Percentiles rank a stretch among this genome's conserved stretches.
Evolutionary conservation across 2,888 invertebrate species (phyloP).

Genomic region (Nymphalis c-album): DNA sequence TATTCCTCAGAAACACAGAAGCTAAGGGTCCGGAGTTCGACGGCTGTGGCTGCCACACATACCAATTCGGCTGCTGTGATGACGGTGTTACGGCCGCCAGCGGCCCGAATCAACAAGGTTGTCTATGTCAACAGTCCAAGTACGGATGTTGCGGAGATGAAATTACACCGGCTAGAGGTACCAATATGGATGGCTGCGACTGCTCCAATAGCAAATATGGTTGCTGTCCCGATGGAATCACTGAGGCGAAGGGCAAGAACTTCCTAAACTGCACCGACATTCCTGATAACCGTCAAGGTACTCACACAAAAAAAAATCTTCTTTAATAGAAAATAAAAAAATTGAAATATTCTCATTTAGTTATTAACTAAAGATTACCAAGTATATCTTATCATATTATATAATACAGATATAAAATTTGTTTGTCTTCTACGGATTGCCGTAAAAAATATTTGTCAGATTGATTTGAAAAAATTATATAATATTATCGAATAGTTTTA

Average conservation of each 20-base stretch:
- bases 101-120: slow-evolving; percentile 84
- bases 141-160: slow-evolving; percentile 93
- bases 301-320: background rate
- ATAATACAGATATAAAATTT: no score
- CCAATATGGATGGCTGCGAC: slow-evolving; percentile 89
- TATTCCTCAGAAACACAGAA: slow-evolving; percentile 78
- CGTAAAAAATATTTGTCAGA: no score
- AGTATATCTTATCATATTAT: no score
- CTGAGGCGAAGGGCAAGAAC: slow-evolving; percentile 89
- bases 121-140: slow-evolving; percentile 88
- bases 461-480: no score
- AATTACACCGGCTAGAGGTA: slow-evolving; percentile 89
- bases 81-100: slow-evolving; percentile 89
- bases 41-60: slow-evolving; percentile 92
- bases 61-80: slow-evolving; percentile 94
- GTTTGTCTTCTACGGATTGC: no score
- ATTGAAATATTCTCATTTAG: background rate
- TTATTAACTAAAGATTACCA: background rate
- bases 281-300: slow-evolving; percentile 85
- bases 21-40: slow-evolving; percentile 89
- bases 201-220: slow-evolving; percentile 90
- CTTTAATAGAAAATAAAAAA: background rate
- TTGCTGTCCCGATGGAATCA: slow-evolving; percentile 92
- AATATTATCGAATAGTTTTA: no score
- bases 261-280: slow-evolving; percentile 91